Evolutionary conservation across 1,140 invertebrate genomes (phyloP).

Genomic region (Eumeta japonica): DNA sequence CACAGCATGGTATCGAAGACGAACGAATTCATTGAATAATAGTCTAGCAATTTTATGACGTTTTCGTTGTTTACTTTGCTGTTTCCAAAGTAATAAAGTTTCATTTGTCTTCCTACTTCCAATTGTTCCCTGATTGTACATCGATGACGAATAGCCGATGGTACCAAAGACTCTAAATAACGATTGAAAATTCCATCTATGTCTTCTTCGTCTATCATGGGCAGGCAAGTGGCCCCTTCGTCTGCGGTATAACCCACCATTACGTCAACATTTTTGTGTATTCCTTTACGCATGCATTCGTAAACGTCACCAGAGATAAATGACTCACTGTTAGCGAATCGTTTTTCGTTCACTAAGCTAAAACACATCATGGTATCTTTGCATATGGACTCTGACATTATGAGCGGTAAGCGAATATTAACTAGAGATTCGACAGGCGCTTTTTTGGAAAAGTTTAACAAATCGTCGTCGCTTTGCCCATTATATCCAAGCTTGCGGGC

Average conservation of each 20-base stretch:
- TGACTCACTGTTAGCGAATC: slow-evolving; percentile 19
- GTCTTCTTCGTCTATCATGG: slow-evolving; percentile 5
- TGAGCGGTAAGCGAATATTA: slow-evolving; percentile 10
- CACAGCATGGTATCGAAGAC: slow-evolving; percentile 11
- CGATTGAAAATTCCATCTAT: slow-evolving; percentile 15
- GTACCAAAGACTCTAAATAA: slow-evolving; percentile 20
- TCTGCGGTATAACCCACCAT: slow-evolving; percentile 25
- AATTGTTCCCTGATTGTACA: slow-evolving; percentile 13
- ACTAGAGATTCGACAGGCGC: slow-evolving; percentile 15
- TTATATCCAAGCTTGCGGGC: slow-evolving; percentile 21
- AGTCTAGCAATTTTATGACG: slow-evolving; percentile 12
- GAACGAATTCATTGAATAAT: slow-evolving; percentile 13
- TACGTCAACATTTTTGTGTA: slow-evolving; percentile 29
- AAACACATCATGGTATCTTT: slow-evolving; percentile 14
- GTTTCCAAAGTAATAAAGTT: slow-evolving; percentile 20
- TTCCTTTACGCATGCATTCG: slow-evolving; percentile 12
- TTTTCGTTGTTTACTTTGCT: slow-evolving; percentile 9
- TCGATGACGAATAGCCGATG: slow-evolving; percentile 10
- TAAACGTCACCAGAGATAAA: slow-evolving; percentile 18
- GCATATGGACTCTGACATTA: slow-evolving; percentile 8
- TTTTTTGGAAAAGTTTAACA: slow-evolving; percentile 19
- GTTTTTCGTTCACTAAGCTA: slow-evolving; percentile 18
- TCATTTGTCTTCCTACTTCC: slow-evolving; percentile 20
- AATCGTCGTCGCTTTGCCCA: slow-evolving; percentile 18
- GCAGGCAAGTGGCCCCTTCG: slow-evolving; percentile 21